Conservation (phyloP, 2,888 invertebrate genomes). For the Parapristionchus giblindavisi region DNA sequence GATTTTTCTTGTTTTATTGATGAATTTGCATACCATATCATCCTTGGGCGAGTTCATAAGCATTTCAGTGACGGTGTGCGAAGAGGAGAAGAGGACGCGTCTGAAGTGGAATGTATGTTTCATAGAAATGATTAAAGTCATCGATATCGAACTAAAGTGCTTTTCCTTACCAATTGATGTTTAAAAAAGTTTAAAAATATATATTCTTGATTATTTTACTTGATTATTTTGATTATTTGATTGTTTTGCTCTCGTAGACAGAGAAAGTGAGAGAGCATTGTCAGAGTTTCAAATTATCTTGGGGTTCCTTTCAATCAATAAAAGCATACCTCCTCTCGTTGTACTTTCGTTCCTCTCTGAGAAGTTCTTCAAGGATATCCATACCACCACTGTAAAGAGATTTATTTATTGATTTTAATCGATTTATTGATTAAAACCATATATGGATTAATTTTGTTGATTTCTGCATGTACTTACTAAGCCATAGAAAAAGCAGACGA, state of each 20-base stretch:
- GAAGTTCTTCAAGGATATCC: slow-evolving; percentile 44
- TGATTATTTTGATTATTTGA: no score
- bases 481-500: not conserved
- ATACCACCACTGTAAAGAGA: not conserved
- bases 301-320: not conserved
- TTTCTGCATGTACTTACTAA: not conserved
- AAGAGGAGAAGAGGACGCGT: slow-evolving; percentile 47
- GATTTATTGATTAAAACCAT: not conserved
- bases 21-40: no score
- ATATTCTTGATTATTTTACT: no score
- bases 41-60: slow-evolving; percentile 50
- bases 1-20: no score
- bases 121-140: not conserved
- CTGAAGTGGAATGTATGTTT: not conserved
- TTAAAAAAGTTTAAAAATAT: no score
- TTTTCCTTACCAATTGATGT: no score
- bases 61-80: slow-evolving; percentile 44
- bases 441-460: no score
- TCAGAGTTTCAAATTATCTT: not conserved
- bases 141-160: no score
- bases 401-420: not conserved
- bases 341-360: slow-evolving; percentile 48
- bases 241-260: no score
- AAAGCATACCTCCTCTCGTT: slow-evolving; percentile 47
- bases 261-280: no score